Conservation (phyloP, 1,140 invertebrate species). For the Lordiphosa stackelbergi region DNA sequence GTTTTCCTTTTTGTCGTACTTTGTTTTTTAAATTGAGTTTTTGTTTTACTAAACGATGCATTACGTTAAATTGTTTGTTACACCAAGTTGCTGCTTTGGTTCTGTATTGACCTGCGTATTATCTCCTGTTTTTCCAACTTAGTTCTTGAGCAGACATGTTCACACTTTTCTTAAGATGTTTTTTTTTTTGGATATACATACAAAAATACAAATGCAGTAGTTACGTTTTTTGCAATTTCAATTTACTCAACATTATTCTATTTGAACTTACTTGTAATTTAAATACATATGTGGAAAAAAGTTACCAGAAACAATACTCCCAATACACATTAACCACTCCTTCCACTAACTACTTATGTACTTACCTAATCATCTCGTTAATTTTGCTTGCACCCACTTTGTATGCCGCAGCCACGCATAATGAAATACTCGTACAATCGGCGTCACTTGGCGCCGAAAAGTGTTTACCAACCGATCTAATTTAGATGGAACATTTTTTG, state of each 20-base stretch:
- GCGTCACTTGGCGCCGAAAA: constrained; percentile 34
- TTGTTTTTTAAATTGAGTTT: constrained; percentile 24
- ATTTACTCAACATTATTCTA: constrained; percentile 56
- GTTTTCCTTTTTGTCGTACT: constrained; percentile 50
- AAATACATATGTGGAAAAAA: constrained; percentile 38
- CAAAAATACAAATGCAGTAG: constrained; percentile 62
- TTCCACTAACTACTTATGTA: constrained; percentile 48
- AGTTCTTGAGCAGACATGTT: no score
- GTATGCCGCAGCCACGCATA: constrained; percentile 78
- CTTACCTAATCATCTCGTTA: constrained; percentile 56
- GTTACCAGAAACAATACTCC: constrained; percentile 17
- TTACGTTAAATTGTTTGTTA: constrained; percentile 57
- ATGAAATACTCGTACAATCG: constrained; percentile 30
- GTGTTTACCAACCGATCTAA: constrained; percentile 36
- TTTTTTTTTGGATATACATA: constrained; percentile 50
- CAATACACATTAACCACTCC: constrained; percentile 29
- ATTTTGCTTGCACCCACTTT: constrained; percentile 77
- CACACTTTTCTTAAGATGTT: neutral
- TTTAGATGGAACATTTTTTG: constrained; percentile 37
- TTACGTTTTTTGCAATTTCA: constrained; percentile 66
- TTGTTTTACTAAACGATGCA: constrained; percentile 19
- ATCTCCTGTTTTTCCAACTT: neutral
- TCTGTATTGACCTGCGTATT: constrained; percentile 28
- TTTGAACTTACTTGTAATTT: constrained; percentile 68
- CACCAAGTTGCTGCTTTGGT: constrained; percentile 58